phyloP scores from a whole-genome alignment of 2,113 vertebrate genomes.

The Beaufortia kweichowensis region DNA sequence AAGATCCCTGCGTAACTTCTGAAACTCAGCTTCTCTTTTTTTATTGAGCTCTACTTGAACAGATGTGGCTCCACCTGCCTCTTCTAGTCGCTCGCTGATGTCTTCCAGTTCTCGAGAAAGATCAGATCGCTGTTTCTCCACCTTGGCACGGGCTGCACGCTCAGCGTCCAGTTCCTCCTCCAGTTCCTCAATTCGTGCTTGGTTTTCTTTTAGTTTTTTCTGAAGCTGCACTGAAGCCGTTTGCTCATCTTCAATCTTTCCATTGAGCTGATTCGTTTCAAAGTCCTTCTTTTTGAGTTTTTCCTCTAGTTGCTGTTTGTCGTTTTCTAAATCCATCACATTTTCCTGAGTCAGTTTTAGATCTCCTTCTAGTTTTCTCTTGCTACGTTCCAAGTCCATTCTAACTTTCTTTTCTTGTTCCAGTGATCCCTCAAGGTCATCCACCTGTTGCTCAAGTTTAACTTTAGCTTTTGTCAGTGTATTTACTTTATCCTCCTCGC shows the following conservation, averaged over 20 bases:
- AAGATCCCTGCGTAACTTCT: conserved; percentile 86
- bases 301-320: conserved; percentile 84
- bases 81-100: conserved; percentile 60
- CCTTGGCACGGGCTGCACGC: conserved; percentile 76
- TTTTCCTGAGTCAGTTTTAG: conserved; percentile 83
- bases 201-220: conserved; percentile 81
- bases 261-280: conserved; percentile 75
- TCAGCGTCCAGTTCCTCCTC: conserved; percentile 76
- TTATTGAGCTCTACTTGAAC: conserved; percentile 75
- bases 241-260: conserved; percentile 82
- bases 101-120: conserved; percentile 59
- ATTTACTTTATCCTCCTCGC: conserved; percentile 93
- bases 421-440: conserved; percentile 84
- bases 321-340: conserved; percentile 85
- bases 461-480: conserved; percentile 84
- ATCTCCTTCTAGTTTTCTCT: conserved; percentile 85
- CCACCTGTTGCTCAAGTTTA: conserved; percentile 92
- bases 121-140: conserved; percentile 73
- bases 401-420: conserved; percentile 87
- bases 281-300: conserved; percentile 88
- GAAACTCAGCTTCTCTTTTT: conserved; percentile 89
- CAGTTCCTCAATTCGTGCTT: conserved; percentile 79
- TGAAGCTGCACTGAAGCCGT: conserved; percentile 77
- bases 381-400: conserved; percentile 84
- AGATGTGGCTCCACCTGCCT: conserved; percentile 74